Conservation (phyloP, 2,113 vertebrate species). For the Rhinoptilus africanus region DNA sequence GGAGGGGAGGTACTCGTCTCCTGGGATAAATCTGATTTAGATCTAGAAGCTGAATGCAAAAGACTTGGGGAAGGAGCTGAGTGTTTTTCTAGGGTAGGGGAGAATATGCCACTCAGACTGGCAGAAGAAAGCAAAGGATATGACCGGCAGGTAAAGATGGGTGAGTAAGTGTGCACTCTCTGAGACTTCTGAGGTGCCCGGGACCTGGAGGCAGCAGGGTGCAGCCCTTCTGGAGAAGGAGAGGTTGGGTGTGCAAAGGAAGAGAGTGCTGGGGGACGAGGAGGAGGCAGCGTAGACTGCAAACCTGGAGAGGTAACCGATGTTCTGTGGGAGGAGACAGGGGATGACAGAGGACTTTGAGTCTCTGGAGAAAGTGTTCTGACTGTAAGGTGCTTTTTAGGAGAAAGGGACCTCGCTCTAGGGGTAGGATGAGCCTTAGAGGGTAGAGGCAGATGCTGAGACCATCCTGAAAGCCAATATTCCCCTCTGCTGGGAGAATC, state of each 20-base stretch:
- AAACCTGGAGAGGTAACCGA: neutral
- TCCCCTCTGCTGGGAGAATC: conserved; percentile 38
- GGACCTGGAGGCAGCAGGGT: neutral
- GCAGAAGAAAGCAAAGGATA: conserved; percentile 44
- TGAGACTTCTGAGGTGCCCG: conserved; percentile 9
- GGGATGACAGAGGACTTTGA: neutral
- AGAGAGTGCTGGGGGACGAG: neutral
- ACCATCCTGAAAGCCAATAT: neutral
- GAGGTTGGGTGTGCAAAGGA: neutral
- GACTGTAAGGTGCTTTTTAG: neutral
- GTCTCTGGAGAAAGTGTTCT: neutral
- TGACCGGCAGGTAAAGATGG: conserved; percentile 44
- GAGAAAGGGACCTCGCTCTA: neutral
- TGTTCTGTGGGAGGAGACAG: neutral
- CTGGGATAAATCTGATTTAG: neutral
- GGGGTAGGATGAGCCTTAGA: neutral
- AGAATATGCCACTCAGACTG: neutral
- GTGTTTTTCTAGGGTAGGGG: conserved; percentile 13
- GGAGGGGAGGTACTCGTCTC: neutral
- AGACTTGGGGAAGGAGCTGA: conserved; percentile 13
- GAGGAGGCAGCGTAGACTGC: neutral
- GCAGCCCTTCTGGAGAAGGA: conserved; percentile 13
- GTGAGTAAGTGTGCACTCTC: conserved; percentile 30
- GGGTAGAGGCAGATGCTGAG: neutral
- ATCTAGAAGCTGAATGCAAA: conserved; percentile 16